Conservation (phyloP, 2,797 vertebrate genomes). For the Hydrolagus colliei region DNA sequence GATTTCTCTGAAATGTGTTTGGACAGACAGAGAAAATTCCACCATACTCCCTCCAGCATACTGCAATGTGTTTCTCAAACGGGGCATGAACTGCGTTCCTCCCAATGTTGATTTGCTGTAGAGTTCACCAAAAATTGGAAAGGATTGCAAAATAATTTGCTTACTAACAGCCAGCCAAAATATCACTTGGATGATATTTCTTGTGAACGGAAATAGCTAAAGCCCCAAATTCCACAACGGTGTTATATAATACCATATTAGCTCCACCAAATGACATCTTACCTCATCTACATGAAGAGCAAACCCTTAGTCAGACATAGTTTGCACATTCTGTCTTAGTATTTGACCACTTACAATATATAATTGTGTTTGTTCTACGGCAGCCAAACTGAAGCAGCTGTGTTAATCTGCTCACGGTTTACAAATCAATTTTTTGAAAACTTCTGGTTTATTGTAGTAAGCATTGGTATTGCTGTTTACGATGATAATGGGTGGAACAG, state of each 20-base stretch:
- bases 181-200: conserved; percentile 1
- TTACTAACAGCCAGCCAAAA: background rate
- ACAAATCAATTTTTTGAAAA: too few relatives aligned
- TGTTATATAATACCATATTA: background rate
- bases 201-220: background rate
- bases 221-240: background rate
- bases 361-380: too few relatives aligned
- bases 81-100: conserved; percentile 29
- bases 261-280: background rate
- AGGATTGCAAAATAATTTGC: conserved; percentile 9
- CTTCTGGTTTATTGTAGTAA: too few relatives aligned
- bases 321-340: too few relatives aligned
- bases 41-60: conserved; percentile 18
- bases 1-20: conserved; percentile 32
- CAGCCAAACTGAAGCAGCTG: too few relatives aligned
- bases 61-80: conserved; percentile 30
- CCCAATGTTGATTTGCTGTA: conserved; percentile 26
- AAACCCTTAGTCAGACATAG: too few relatives aligned
- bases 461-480: too few relatives aligned
- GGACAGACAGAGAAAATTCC: conserved; percentile 32
- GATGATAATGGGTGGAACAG: too few relatives aligned
- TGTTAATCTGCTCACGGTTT: too few relatives aligned
- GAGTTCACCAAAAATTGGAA: conserved; percentile 23
- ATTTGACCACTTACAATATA: too few relatives aligned
- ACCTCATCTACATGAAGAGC: background rate